Conservation (phyloP, 2,888 invertebrate species). For the Drosophila atripex region DNA sequence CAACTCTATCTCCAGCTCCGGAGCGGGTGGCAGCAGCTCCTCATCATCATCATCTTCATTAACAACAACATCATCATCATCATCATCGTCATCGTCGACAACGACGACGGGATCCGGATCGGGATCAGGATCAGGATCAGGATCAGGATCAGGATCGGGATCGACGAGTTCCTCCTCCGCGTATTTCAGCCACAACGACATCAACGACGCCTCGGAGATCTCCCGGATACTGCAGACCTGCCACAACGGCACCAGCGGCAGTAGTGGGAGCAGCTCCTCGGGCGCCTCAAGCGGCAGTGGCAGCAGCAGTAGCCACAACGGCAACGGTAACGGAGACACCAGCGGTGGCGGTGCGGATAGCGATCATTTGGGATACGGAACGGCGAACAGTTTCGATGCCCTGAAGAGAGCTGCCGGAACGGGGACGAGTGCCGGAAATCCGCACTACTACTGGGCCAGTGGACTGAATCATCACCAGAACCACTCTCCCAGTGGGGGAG, state of each 20-base stretch:
- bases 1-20: background rate
- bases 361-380: conserved; percentile 44
- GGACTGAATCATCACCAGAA: conserved; percentile 49
- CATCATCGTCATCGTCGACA: no score
- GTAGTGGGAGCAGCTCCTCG: conserved; percentile 12
- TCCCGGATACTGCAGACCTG: conserved; percentile 84
- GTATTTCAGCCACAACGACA: conserved; percentile 80
- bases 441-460: conserved; percentile 62
- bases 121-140: no score
- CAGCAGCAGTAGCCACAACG: conserved; percentile 45
- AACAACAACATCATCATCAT: no score
- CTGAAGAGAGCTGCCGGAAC: conserved; percentile 64
- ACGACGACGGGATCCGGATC: no score
- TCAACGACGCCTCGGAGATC: conserved; percentile 83
- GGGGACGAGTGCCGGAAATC: conserved; percentile 40
- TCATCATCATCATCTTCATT: conserved; percentile 3
- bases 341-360: conserved; percentile 31
- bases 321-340: conserved; percentile 38
- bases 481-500: conserved; percentile 26
- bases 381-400: conserved; percentile 70
- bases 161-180: conserved; percentile 25
- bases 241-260: conserved; percentile 82
- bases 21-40: conserved; percentile 26
- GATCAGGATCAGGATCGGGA: background rate
- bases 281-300: conserved; percentile 1